These are phyloP conservation scores for Luidia sarsii DNA, from an alignment of 53 echinoderm and acorn worm species.

Conservation along the genomic window DNA sequence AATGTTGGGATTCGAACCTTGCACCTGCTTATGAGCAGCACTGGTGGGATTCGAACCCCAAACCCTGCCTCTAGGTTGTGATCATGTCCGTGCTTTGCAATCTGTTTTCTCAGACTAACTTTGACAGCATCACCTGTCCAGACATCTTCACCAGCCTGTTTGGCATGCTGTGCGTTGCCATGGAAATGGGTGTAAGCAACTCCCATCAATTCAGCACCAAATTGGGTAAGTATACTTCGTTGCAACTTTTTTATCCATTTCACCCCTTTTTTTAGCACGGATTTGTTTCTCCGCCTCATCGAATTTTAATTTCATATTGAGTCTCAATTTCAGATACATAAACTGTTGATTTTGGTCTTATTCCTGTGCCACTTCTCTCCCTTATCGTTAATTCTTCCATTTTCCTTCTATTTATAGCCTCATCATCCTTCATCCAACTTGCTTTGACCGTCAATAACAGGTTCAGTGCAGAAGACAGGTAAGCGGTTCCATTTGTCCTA, in stretches of 20 bases:
- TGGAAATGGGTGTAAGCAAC: conserved; percentile 28
- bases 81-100: too few species aligned
- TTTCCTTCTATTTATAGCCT: conserved; percentile 44
- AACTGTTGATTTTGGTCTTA: too few species aligned
- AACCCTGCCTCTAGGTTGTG: conserved; percentile 9
- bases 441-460: conserved; percentile 42
- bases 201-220: conserved; percentile 40
- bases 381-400: too few species aligned
- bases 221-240: conserved; percentile 62
- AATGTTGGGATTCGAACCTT: neutral
- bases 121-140: conserved; percentile 44
- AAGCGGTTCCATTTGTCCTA: too few species aligned
- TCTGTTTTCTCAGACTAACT: conserved; percentile 61
- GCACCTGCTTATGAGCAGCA: neutral
- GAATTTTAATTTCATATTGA: too few species aligned
- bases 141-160: conserved; percentile 64
- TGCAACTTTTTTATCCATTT: too few species aligned
- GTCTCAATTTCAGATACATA: too few species aligned
- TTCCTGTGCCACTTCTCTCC: too few species aligned
- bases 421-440: conserved; percentile 74
- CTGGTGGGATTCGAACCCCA: too few species aligned
- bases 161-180: conserved; percentile 41
- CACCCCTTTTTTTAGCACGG: too few species aligned
- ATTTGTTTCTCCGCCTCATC: too few species aligned
- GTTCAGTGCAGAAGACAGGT: conserved; percentile 29